Evolutionary conservation across 2,113 vertebrate species (phyloP), one percentile per base, ranked within the genome.

Genomic region (Ctenodactylus gundi): DNA sequence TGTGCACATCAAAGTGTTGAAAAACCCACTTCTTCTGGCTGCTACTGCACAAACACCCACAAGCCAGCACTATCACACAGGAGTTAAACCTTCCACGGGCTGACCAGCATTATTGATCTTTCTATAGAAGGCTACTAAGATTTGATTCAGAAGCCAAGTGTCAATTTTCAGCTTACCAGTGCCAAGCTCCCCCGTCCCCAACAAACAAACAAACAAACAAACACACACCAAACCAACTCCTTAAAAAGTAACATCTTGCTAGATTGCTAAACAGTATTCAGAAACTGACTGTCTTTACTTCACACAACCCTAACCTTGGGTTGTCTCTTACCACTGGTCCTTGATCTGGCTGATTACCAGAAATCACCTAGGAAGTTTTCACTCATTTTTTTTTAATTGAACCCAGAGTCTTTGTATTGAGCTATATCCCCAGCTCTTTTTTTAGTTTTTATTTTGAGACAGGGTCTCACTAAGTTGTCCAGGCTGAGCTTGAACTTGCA

Each of bases 301-400:
- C 31, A 3, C 25, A n/a, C n/a, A n/a, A n/a, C 31, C 8, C 1
- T 9, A 39, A 20, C 5, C 23, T 1, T 0, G 3, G 6, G 13
- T 51, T 77, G 53, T 75, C 41, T 62, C 64, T 60, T 20, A 73
- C 68, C 82, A 75, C 25, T 75, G 70, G 65, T 20, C 39, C 64
- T 92, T 49, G 65, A 78, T 36, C 44, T 29, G 20, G 51, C 80
- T 55, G 7, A 55, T 49, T 41, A n/a, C 51, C 39, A 64, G 76
- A 92, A 85, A 78, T 60, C 27, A 84, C 58, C 21, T 36, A 39
- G 36, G 13, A 93, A 36, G 53, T 1, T 8, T 67, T 34, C n/a
- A n/a, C n/a, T n/a, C n/a, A n/a, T n/a, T n/a, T n/a, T n/a, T n/a
- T n/a, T n/a, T n/a, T n/a, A n/a, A n/a, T n/a, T n/a, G n/a, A n/a